A percentile compares a stretch with the other conserved stretches of the same genome.
phyloP scores from a whole-genome alignment of 64 coral and sea anemone genomes.

The Exaiptasia diaphana region DNA sequence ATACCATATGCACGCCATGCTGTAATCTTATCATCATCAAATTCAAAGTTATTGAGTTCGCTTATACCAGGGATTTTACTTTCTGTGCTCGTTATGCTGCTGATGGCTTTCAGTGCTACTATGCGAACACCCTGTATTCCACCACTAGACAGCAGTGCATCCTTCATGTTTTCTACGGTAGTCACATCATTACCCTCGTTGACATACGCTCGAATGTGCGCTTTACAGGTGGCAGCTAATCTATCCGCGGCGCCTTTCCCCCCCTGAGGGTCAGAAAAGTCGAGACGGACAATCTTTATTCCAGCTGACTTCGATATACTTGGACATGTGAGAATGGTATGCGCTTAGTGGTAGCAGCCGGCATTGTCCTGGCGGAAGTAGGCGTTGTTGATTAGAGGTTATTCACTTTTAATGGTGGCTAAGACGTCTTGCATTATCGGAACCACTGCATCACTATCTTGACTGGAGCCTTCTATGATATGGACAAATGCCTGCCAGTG shows the following conservation, averaged over 20 bases:
- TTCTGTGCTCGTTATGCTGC: background rate
- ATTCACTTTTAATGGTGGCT: background rate
- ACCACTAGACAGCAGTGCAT: slow-evolving; percentile 10
- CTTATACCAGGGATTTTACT: slow-evolving; percentile 11
- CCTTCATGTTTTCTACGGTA: slow-evolving; percentile 43
- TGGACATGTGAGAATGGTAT: background rate
- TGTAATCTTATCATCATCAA: background rate
- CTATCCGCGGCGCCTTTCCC: too few relatives aligned
- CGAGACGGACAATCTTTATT: background rate
- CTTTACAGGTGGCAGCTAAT: too few relatives aligned
- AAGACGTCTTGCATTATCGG: background rate
- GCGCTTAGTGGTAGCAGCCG: slow-evolving; percentile 9
- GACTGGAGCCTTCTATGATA: background rate
- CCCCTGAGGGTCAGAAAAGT: too few relatives aligned
- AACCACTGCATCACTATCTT: background rate
- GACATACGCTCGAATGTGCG: too few relatives aligned
- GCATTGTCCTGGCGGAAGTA: slow-evolving; percentile 17
- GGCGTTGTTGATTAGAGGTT: background rate
- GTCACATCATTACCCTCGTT: slow-evolving; percentile 50
- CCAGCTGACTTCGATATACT: background rate
- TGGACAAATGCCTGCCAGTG: slow-evolving; percentile 20
- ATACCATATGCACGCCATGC: slow-evolving; percentile 12
- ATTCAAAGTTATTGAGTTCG: slow-evolving; percentile 32
- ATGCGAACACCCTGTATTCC: slow-evolving; percentile 27
- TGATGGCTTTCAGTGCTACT: background rate